A percentile compares a stretch with the other conserved stretches of the same genome.
Conservation (phyloP, 2,888 invertebrate species). For the Meganola albula region DNA sequence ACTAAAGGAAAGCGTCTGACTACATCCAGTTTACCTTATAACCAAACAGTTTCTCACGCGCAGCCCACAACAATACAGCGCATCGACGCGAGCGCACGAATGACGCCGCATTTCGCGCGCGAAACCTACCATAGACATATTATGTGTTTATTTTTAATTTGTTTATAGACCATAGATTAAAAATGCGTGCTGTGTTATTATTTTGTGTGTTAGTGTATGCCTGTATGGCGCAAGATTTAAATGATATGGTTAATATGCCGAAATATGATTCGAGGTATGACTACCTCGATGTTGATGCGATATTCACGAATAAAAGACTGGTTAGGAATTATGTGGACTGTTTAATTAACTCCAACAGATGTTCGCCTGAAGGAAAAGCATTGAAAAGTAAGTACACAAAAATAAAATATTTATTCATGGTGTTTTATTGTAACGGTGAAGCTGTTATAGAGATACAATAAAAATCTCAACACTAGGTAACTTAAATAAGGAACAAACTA, state of each 20-base stretch:
- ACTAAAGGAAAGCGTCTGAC: constrained; percentile 34
- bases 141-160: constrained; percentile 6
- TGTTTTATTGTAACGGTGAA: no score
- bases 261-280: constrained; percentile 80
- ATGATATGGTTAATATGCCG: constrained; percentile 53
- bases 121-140: constrained; percentile 14
- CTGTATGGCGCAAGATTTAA: constrained; percentile 51
- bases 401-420: neutral
- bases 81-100: constrained; percentile 41
- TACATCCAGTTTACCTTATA: constrained; percentile 26
- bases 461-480: no score
- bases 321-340: constrained; percentile 85
- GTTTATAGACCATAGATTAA: constrained; percentile 16
- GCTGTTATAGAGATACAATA: no score
- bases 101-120: constrained; percentile 28
- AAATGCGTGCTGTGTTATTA: constrained; percentile 53
- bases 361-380: constrained; percentile 84
- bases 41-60: constrained; percentile 24
- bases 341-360: constrained; percentile 81
- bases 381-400: constrained; percentile 81
- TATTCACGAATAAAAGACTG: constrained; percentile 82
- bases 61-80: constrained; percentile 36
- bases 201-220: constrained; percentile 45
- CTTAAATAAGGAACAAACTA: no score
- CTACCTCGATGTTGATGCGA: constrained; percentile 82